A percentile compares a stretch with the other conserved stretches of the same genome.
These are phyloP conservation scores for Actinemys pallida DNA, from an alignment of 2,113 vertebrate species.

Conservation along the genomic window DNA sequence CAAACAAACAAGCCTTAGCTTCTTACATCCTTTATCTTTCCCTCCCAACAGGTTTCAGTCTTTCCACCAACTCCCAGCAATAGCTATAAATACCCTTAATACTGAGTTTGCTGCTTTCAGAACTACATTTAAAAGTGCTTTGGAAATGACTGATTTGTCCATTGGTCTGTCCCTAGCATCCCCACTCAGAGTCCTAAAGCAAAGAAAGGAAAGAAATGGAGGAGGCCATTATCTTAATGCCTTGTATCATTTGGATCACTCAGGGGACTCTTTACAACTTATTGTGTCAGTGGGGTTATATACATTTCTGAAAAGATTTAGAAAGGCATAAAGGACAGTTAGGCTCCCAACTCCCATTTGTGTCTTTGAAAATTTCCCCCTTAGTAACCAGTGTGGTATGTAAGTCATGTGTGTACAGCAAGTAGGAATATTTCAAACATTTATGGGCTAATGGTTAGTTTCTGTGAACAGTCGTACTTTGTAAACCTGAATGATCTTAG, in stretches of 20 bases:
- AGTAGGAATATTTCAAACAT: not conserved
- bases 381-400: not conserved
- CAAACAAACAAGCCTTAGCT: not conserved
- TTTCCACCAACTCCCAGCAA: not conserved
- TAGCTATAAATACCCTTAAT: not conserved
- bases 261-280: not conserved
- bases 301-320: conserved; percentile 1
- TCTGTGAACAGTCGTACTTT: not conserved
- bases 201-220: not conserved
- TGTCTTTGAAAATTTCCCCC: not conserved
- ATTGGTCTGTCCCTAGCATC: not conserved
- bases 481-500: not conserved
- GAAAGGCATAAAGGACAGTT: not conserved
- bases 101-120: not conserved
- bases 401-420: rapidly evolving
- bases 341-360: not conserved
- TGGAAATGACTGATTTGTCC: not conserved
- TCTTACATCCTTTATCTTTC: not conserved
- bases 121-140: not conserved
- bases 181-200: not conserved
- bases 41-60: not conserved
- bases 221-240: not conserved
- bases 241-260: not conserved
- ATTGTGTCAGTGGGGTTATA: not conserved
- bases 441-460: not conserved